phyloP scores from a whole-genome alignment of 1,140 invertebrate genomes.

The Cheumatopsyche charites region DNA sequence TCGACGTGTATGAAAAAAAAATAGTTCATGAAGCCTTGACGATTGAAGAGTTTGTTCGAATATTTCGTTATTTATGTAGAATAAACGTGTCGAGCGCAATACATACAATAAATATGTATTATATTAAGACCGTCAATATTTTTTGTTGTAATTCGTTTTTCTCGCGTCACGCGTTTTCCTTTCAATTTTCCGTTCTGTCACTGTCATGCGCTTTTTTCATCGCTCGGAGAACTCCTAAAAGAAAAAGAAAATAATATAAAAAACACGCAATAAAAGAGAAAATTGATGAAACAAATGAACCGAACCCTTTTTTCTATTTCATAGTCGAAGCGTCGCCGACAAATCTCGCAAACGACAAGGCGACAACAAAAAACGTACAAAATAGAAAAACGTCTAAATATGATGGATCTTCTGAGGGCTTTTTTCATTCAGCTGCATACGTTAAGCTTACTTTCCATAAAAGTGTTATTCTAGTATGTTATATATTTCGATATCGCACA shows the following conservation, averaged over 20 bases:
- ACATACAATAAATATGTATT: no score
- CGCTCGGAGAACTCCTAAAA: not conserved
- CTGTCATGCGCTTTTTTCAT: slow-evolving; percentile 16
- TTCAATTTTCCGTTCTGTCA: slow-evolving; percentile 28
- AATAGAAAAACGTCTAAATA: slow-evolving; percentile 26
- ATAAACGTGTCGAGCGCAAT: not conserved
- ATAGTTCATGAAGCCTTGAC: no score
- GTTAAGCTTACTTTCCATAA: not conserved
- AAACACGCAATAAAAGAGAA: slow-evolving; percentile 21
- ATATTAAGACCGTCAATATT: slow-evolving; percentile 19
- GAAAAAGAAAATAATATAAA: slow-evolving; percentile 7
- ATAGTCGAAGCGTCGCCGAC: slow-evolving; percentile 14
- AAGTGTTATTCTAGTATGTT: not conserved
- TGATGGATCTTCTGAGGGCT: slow-evolving; percentile 14
- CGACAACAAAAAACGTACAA: not conserved
- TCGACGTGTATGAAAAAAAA: no score
- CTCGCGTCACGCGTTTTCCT: slow-evolving; percentile 17
- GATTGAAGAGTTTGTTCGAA: no score
- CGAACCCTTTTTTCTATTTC: slow-evolving; percentile 23
- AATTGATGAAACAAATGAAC: slow-evolving; percentile 27
- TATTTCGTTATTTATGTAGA: no score
- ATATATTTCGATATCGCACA: not conserved
- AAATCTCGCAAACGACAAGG: slow-evolving; percentile 11
- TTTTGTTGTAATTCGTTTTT: slow-evolving; percentile 17
- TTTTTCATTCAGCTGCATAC: slow-evolving; percentile 10